Conservation (phyloP, 2,797 vertebrate genomes). For the Chloroceryle inda region DNA sequence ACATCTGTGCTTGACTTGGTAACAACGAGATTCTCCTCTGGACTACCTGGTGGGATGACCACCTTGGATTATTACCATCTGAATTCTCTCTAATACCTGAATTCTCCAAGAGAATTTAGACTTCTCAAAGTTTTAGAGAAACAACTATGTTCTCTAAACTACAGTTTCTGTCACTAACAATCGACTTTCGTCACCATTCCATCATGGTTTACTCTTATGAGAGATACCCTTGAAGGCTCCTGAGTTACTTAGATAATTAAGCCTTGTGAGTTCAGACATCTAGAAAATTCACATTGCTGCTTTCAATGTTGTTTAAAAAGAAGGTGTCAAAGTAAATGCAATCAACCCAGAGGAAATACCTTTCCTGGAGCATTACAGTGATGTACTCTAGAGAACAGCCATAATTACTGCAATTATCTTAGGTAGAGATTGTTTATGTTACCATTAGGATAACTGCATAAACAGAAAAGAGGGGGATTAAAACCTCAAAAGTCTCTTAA, state of each 20-base stretch:
- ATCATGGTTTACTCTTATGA: neutral
- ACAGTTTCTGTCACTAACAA: neutral
- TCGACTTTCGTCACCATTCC: neutral
- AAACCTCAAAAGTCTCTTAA: neutral
- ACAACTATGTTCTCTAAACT: neutral
- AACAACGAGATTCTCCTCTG: neutral
- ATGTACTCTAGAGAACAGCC: neutral
- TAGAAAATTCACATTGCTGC: neutral
- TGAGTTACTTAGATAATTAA: neutral
- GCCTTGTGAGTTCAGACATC: neutral
- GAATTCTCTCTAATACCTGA: neutral
- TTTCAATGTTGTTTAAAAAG: neutral
- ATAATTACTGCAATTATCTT: neutral
- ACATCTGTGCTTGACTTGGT: neutral
- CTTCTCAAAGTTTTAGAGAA: neutral
- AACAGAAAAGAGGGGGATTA: neutral
- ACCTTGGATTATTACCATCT: neutral
- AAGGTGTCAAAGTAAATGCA: constrained; percentile 9
- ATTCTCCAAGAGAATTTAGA: neutral
- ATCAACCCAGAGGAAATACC: neutral
- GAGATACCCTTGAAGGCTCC: neutral
- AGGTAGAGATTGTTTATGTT: neutral
- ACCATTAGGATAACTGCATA: neutral
- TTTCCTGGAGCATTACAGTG: neutral
- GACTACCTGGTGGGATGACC: neutral